Conservation (phyloP, 2,888 invertebrate species). For the Horisme vitalbata region DNA sequence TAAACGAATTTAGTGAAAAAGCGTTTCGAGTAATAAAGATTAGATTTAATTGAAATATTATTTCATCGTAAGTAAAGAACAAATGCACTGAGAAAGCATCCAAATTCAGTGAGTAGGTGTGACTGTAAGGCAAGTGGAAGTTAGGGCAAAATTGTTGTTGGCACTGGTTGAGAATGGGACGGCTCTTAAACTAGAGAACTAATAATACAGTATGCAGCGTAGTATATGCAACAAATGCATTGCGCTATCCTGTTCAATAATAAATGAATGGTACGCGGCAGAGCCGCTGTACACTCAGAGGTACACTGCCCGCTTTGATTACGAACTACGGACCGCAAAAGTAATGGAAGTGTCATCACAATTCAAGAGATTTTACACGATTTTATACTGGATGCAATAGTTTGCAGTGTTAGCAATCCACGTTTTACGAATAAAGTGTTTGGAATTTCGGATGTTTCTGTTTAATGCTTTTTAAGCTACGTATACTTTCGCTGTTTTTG, state of each 20-base stretch:
- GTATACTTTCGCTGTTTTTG: too few species aligned
- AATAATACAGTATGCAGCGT: constrained; percentile 8
- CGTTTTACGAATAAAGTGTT: constrained; percentile 4
- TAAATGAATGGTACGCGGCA: constrained; percentile 58
- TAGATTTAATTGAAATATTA: constrained; percentile 33
- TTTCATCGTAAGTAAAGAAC: constrained; percentile 27
- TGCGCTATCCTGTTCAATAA: constrained; percentile 63
- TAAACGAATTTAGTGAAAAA: constrained; percentile 35
- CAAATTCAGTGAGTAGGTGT: constrained; percentile 28
- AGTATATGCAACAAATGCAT: constrained; percentile 40
- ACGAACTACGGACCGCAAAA: constrained; percentile 34
- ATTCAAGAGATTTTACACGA: constrained; percentile 22
- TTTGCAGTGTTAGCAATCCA: constrained; percentile 9
- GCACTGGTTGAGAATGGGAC: constrained; percentile 30
- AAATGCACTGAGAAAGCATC: constrained; percentile 26
- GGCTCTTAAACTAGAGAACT: constrained; percentile 7
- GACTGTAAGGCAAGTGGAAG: constrained; percentile 29
- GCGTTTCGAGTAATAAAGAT: constrained; percentile 31
- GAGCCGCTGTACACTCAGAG: constrained; percentile 12
- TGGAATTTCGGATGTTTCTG: constrained; percentile 6
- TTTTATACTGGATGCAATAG: constrained; percentile 20
- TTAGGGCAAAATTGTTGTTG: constrained; percentile 38
- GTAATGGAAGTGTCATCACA: constrained; percentile 24
- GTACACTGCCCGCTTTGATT: constrained; percentile 52
- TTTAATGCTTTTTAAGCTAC: not conserved